Percentiles rank a stretch among this genome's conserved stretches.
Conservation (phyloP, 2,888 invertebrate species). For the Diloba caeruleocephala region DNA sequence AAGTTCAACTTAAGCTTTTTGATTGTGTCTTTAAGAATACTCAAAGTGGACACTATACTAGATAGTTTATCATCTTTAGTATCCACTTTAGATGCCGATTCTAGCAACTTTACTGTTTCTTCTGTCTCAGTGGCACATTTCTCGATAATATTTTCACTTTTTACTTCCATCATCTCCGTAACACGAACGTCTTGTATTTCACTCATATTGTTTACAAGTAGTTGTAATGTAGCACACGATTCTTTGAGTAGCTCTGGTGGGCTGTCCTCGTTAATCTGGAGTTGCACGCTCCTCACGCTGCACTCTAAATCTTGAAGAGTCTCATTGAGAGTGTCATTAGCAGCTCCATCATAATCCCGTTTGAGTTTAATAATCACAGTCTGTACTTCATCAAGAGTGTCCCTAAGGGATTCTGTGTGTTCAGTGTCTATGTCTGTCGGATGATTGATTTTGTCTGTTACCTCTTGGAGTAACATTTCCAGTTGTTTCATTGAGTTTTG, state of each 20-base stretch:
- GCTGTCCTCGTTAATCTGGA: constrained; percentile 81
- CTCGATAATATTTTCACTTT: constrained; percentile 58
- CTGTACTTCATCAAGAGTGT: constrained; percentile 83
- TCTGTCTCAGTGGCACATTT: constrained; percentile 71
- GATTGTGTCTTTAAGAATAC: constrained; percentile 67
- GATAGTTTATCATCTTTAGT: constrained; percentile 58
- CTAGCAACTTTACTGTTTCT: constrained; percentile 76
- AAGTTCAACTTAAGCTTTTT: constrained; percentile 69
- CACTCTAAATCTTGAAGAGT: constrained; percentile 87
- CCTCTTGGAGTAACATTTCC: constrained; percentile 70
- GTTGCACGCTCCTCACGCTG: constrained; percentile 85
- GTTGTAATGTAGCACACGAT: constrained; percentile 79
- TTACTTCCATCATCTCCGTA: constrained; percentile 47
- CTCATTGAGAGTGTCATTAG: constrained; percentile 80
- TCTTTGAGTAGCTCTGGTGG: constrained; percentile 77
- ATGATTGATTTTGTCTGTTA: constrained; percentile 68
- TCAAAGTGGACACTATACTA: constrained; percentile 63
- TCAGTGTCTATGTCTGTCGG: constrained; percentile 58
- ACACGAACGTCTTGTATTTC: constrained; percentile 63
- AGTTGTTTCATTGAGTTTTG: constrained; percentile 69
- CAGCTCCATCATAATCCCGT: constrained; percentile 73
- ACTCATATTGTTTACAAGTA: constrained; percentile 74
- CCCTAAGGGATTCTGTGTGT: constrained; percentile 69
- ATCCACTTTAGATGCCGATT: constrained; percentile 76
- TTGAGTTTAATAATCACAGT: constrained; percentile 83